Percentiles rank a stretch among this genome's conserved stretches.
Evolutionary conservation across 2,113 vertebrate genomes (phyloP).

Genomic region (Elgaria multicarinata): DNA sequence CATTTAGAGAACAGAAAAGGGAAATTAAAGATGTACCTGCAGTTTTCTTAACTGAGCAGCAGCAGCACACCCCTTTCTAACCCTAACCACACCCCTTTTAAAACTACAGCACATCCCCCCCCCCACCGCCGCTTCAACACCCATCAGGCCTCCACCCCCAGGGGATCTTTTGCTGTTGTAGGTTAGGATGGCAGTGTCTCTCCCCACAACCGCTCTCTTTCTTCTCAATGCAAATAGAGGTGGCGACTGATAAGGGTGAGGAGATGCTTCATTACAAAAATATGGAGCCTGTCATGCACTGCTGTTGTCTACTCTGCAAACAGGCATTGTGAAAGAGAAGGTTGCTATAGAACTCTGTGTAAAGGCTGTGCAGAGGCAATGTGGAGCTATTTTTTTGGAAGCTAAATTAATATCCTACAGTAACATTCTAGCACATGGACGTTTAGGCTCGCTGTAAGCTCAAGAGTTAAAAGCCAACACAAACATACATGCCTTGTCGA

Average conservation of each 20-base stretch:
- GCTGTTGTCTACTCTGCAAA: background rate
- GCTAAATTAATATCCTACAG: background rate
- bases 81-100: too few relatives aligned
- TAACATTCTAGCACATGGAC: background rate
- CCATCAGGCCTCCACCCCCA: too few relatives aligned
- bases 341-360: background rate
- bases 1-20: too few relatives aligned
- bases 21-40: too few relatives aligned
- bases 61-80: too few relatives aligned
- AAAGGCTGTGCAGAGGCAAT: background rate
- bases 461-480: background rate
- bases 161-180: too few relatives aligned
- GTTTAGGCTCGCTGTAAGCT: constrained; percentile 24
- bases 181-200: too few relatives aligned
- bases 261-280: background rate
- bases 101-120: too few relatives aligned
- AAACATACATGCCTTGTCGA: background rate
- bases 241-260: background rate
- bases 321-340: background rate
- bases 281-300: background rate
- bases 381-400: background rate
- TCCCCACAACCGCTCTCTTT: too few relatives aligned
- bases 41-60: too few relatives aligned
- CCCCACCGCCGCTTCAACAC: too few relatives aligned
- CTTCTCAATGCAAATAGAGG: too few relatives aligned